Conservation (phyloP, 1,140 invertebrate genomes). For the Papilio xuthus region DNA sequence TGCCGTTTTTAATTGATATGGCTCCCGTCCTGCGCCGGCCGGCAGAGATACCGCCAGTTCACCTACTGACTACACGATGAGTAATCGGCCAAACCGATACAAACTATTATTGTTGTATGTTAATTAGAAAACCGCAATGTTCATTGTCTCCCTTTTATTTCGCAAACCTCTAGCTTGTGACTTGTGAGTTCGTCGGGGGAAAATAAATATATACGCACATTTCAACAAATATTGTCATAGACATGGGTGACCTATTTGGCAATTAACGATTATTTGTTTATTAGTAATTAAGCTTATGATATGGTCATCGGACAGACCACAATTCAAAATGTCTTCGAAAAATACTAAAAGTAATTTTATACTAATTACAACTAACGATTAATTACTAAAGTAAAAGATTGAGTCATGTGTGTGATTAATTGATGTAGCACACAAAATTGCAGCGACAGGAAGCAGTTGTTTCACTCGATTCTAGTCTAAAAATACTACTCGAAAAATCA, state of each 20-base stretch:
- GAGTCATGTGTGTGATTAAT: background rate
- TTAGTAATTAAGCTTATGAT: too few species aligned
- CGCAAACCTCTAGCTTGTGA: background rate
- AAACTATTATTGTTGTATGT: constrained; percentile 4
- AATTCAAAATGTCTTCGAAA: background rate
- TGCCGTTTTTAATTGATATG: constrained; percentile 71
- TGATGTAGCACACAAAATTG: background rate
- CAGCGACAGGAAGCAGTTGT: background rate
- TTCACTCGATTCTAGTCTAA: constrained; percentile 3
- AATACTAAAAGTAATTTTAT: background rate
- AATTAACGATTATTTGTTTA: background rate
- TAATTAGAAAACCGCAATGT: constrained; percentile 20
- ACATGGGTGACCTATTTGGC: background rate
- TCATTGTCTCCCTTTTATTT: background rate
- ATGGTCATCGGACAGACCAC: too few species aligned
- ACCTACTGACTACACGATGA: constrained; percentile 1
- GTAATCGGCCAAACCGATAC: constrained; percentile 11
- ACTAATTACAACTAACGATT: background rate
- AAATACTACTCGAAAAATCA: constrained; percentile 8
- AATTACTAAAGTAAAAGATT: background rate
- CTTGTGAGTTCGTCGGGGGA: background rate
- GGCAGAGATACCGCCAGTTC: constrained; percentile 4
- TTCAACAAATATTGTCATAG: background rate
- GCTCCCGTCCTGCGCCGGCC: constrained; percentile 47
- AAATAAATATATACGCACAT: background rate